A percentile compares a stretch with the other conserved stretches of the same genome.
phyloP scores from a whole-genome alignment of 1,140 invertebrate genomes.

The Patella vulgata region DNA sequence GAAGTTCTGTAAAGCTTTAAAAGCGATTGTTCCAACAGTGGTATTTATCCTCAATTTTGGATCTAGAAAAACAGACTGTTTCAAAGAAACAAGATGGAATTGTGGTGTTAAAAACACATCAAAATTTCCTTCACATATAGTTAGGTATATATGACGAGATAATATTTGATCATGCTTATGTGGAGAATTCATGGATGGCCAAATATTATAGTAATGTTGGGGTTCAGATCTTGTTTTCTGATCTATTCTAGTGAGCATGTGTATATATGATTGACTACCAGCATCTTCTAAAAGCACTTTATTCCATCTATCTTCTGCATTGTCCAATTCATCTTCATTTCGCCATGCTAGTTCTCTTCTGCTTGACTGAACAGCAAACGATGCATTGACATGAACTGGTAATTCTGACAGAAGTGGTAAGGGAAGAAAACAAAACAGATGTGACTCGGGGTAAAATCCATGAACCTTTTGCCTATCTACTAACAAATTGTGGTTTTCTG shows the following conservation, averaged over 20 bases:
- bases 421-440: constrained; percentile 43
- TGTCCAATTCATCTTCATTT: constrained; percentile 31
- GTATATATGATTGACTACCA: constrained; percentile 4
- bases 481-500: background rate
- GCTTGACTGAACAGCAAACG: constrained; percentile 46
- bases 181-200: no score
- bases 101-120: no score
- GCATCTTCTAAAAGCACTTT: constrained; percentile 26
- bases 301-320: constrained; percentile 43
- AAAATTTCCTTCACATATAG: no score
- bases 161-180: no score
- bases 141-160: no score
- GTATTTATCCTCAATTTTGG: no score
- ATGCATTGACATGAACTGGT: constrained; percentile 43
- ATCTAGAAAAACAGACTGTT: no score
- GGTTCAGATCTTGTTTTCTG: background rate
- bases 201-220: no score
- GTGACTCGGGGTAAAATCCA: constrained; percentile 16
- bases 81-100: no score
- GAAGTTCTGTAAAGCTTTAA: constrained; percentile 10
- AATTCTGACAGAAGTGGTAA: constrained; percentile 33
- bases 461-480: background rate
- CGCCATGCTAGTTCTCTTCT: constrained; percentile 23
- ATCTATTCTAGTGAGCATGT: constrained; percentile 6
- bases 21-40: constrained; percentile 8